Evolutionary conservation across 2,113 vertebrate species (phyloP).

Genomic region (Nettapus auritus): DNA sequence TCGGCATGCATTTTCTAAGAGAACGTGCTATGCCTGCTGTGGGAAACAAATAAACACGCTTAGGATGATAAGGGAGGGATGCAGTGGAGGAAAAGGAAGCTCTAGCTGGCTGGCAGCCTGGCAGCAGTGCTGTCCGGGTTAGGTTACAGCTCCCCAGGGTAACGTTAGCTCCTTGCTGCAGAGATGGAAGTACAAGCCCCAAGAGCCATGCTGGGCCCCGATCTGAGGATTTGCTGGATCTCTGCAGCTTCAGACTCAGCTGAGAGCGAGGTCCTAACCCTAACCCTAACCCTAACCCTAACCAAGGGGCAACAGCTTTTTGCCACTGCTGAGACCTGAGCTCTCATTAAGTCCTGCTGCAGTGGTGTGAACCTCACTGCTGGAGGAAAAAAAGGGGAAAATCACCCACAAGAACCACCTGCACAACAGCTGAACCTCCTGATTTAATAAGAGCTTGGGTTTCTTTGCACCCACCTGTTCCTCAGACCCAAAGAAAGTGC

Average conservation of each 20-base stretch:
- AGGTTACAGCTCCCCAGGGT: slow-evolving; percentile 25
- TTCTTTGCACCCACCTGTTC: not conserved
- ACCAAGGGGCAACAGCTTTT: not conserved
- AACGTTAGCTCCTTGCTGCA: slow-evolving; percentile 28
- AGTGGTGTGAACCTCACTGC: not conserved
- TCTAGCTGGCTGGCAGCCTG: slow-evolving; percentile 3
- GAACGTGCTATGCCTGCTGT: not conserved
- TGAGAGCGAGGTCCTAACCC: not conserved
- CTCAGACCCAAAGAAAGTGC: not conserved
- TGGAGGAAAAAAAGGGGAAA: not conserved
- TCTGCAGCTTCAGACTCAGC: not conserved
- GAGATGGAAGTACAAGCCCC: not conserved
- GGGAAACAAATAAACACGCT: not conserved
- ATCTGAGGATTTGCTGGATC: not conserved
- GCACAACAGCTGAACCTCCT: not conserved
- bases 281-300: not conserved
- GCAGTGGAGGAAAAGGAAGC: not conserved
- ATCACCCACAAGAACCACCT: not conserved
- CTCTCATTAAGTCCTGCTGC: not conserved
- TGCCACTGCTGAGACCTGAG: not conserved
- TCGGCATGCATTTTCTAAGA: not conserved
- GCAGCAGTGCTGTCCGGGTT: slow-evolving; percentile 19
- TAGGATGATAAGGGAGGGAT: not conserved
- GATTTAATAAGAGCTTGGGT: not conserved
- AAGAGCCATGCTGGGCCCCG: slow-evolving; percentile 1